Percentiles rank a stretch among this genome's conserved stretches.
Evolutionary conservation across 2,888 invertebrate species (phyloP).

Genomic region (Meiosimyza platycephala): DNA sequence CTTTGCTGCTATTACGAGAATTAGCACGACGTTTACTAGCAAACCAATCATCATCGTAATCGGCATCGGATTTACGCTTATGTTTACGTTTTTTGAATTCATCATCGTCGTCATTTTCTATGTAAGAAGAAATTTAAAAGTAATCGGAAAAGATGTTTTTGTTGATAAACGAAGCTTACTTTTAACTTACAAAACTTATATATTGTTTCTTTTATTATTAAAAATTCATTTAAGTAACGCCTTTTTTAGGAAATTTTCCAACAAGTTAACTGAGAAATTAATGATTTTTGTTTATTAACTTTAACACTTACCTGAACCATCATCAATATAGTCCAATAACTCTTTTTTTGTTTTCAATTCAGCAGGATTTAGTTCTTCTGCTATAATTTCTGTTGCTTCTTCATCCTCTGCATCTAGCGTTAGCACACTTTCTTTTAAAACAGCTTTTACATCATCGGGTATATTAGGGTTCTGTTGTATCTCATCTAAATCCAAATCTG

Average conservation of each 20-base stretch:
- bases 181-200: constrained; percentile 18
- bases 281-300: not conserved
- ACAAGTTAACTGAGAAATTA: too few species aligned
- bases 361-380: constrained; percentile 53
- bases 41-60: constrained; percentile 68
- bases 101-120: constrained; percentile 64
- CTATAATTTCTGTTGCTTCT: constrained; percentile 53
- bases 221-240: too few species aligned
- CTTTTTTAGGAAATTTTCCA: too few species aligned
- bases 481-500: constrained; percentile 67
- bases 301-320: constrained; percentile 60
- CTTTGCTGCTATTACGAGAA: constrained; percentile 60
- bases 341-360: constrained; percentile 64
- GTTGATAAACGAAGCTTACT: constrained; percentile 22
- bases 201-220: too few species aligned
- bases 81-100: constrained; percentile 62
- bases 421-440: constrained; percentile 64
- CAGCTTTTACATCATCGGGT: constrained; percentile 66
- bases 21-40: constrained; percentile 58
- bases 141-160: constrained; percentile 23
- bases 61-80: constrained; percentile 64
- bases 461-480: constrained; percentile 67
- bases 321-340: constrained; percentile 64
- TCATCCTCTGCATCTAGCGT: constrained; percentile 61
- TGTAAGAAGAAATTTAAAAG: constrained; percentile 34